Conservation (phyloP, 2,797 vertebrate species). For the Chiloscyllium punctatum region DNA sequence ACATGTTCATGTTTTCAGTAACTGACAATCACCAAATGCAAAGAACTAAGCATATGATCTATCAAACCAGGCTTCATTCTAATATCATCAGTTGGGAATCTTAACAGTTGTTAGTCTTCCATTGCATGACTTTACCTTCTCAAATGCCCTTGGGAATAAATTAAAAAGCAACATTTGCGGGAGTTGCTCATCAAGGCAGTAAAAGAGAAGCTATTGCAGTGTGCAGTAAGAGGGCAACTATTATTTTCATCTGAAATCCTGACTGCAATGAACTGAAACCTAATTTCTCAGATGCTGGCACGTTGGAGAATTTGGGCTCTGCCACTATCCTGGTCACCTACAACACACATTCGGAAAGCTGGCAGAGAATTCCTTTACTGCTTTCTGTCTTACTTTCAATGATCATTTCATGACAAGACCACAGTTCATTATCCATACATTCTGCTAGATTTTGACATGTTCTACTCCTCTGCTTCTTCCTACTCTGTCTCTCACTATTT, state of each 20-base stretch:
- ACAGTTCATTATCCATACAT: neutral
- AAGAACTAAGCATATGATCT: too few species aligned
- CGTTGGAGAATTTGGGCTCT: neutral
- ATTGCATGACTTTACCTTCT: neutral
- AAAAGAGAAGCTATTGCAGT: neutral
- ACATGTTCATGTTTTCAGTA: too few species aligned
- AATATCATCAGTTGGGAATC: neutral
- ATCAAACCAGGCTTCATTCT: too few species aligned
- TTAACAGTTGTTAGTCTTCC: too few species aligned
- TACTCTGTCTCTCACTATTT: neutral
- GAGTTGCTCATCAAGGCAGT: neutral
- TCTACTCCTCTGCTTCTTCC: neutral
- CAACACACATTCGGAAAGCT: neutral
- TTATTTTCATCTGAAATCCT: neutral
- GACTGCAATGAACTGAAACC: neutral
- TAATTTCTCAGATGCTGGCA: neutral
- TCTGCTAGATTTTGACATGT: neutral
- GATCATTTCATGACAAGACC: neutral
- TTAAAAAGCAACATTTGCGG: neutral
- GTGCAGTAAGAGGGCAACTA: neutral
- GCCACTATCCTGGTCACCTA: neutral
- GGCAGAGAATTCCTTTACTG: neutral
- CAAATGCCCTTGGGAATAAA: neutral
- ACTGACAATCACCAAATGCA: too few species aligned
- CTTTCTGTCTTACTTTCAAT: neutral